phyloP scores from a whole-genome alignment of 1,140 invertebrate species.

The Hestina assimilis region DNA sequence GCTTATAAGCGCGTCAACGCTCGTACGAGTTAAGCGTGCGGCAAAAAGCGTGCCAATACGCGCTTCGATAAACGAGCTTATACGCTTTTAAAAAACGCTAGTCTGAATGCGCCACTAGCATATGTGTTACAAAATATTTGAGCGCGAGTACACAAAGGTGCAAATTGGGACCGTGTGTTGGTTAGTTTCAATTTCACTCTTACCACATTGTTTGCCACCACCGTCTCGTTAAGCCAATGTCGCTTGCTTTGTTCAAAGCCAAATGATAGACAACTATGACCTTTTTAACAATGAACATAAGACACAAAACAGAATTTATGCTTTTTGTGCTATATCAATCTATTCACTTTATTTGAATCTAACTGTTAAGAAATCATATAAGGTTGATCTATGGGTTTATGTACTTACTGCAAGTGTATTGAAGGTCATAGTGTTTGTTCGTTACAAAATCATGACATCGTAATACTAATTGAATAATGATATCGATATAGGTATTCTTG shows the following conservation, averaged over 20 bases:
- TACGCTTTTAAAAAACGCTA: no score
- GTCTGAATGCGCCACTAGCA: no score
- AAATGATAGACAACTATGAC: not conserved
- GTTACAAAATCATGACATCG: no score
- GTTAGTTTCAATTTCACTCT: conserved; percentile 52
- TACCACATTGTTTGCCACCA: conserved; percentile 62
- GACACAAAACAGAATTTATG: no score
- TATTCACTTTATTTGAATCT: not conserved
- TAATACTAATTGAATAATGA: no score
- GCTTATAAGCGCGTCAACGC: no score
- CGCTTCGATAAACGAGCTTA: no score
- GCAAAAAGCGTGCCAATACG: no score
- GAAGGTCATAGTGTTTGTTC: no score
- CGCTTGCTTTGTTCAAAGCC: not conserved
- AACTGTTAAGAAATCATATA: not conserved
- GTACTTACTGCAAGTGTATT: not conserved
- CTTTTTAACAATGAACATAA: no score
- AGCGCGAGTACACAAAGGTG: conserved; percentile 43
- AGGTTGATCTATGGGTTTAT: not conserved
- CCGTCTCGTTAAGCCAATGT: conserved; percentile 32
- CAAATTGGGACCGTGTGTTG: conserved; percentile 44
- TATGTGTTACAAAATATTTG: conserved; percentile 23
- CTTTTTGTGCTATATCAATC: not conserved
- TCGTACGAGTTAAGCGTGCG: no score
- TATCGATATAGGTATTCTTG: no score